phyloP scores from a whole-genome alignment of 92 coral and sea anemone genomes.

The Phenganax stokvisi region DNA sequence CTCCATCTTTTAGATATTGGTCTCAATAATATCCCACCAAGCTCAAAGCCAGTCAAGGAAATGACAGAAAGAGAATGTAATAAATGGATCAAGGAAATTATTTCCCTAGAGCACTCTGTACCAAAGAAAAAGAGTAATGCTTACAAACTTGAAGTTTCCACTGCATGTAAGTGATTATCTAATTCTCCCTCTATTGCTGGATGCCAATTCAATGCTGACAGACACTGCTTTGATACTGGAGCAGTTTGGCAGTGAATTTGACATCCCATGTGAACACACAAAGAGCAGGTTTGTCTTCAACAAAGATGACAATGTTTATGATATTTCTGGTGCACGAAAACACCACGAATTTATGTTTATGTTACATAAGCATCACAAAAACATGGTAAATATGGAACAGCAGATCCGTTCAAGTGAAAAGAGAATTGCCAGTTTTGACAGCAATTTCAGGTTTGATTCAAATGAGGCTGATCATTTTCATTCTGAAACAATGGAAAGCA shows the following conservation, averaged over 20 bases:
- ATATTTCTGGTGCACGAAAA: constrained; percentile 1
- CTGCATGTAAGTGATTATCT: not conserved
- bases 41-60: constrained; percentile 18
- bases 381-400: constrained; percentile 7
- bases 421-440: not conserved
- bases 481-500: constrained; percentile 18
- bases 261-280: not conserved
- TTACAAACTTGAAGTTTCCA: constrained; percentile 3
- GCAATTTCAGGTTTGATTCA: not conserved
- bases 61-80: constrained; percentile 10
- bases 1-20: constrained; percentile 8
- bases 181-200: constrained; percentile 4
- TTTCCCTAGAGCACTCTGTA: not conserved
- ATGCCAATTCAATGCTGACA: constrained; percentile 9
- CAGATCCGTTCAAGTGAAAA: constrained; percentile 19
- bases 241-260: constrained; percentile 3
- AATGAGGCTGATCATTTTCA: not conserved
- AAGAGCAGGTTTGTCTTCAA: not conserved
- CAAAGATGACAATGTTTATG: not conserved
- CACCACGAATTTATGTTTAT: constrained; percentile 33
- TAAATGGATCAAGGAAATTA: not conserved
- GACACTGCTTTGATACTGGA: constrained; percentile 15
- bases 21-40: not conserved
- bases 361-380: not conserved
- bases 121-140: not conserved